Conservation (phyloP, 2,797 vertebrate species). For the Labroides dimidiatus region DNA sequence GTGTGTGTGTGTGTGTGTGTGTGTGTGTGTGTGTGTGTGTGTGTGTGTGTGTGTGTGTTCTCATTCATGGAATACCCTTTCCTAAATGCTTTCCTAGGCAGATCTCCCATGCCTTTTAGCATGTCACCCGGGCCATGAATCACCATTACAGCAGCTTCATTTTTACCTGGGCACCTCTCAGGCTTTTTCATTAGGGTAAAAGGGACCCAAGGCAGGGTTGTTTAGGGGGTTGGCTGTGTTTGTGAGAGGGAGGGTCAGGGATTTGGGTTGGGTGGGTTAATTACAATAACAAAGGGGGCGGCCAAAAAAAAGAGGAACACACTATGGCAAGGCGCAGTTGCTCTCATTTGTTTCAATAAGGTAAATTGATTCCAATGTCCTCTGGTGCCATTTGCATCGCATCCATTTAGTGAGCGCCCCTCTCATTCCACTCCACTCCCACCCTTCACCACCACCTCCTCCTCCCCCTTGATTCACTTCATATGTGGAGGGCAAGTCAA, state of each 20-base stretch:
- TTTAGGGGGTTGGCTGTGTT: constrained; percentile 48
- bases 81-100: constrained; percentile 73
- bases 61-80: constrained; percentile 67
- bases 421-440: constrained; percentile 59
- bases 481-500: constrained; percentile 71
- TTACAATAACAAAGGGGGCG: constrained; percentile 82
- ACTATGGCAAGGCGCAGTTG: constrained; percentile 67
- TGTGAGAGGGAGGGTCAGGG: constrained; percentile 64
- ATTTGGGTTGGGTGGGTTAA: constrained; percentile 79
- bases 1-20: constrained; percentile 33
- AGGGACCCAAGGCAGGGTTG: constrained; percentile 66
- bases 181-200: constrained; percentile 85
- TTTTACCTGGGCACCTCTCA: constrained; percentile 75
- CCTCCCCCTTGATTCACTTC: constrained; percentile 66
- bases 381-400: constrained; percentile 81
- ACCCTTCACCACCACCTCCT: constrained; percentile 22
- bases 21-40: constrained; percentile 33
- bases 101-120: constrained; percentile 76
- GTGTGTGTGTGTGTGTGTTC: constrained; percentile 43
- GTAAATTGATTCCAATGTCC: constrained; percentile 85
- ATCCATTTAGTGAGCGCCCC: constrained; percentile 77
- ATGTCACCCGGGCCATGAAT: constrained; percentile 80
- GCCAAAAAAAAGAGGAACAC: constrained; percentile 58
- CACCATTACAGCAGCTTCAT: constrained; percentile 69
- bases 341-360: constrained; percentile 88